Evolutionary conservation across 2,113 vertebrate species (phyloP).

Genomic region (Crotalus horridus): DNA sequence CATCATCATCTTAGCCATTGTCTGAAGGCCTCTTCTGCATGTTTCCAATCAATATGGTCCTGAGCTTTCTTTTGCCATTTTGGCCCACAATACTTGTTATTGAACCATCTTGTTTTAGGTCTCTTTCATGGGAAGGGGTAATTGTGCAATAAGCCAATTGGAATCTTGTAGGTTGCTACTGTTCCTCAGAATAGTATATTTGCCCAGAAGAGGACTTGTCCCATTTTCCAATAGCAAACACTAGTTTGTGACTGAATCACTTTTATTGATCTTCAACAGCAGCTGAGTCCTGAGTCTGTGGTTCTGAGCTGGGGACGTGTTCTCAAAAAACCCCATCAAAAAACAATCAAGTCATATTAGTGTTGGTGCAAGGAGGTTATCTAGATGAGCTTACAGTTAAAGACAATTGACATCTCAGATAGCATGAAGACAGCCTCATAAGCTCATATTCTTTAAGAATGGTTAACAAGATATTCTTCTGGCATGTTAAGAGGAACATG

Average conservation of each 20-base stretch:
- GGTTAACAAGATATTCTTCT: neutral
- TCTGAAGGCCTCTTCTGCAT: too few species aligned
- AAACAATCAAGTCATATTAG: neutral
- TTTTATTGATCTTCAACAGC: neutral
- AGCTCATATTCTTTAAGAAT: neutral
- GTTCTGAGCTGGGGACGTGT: neutral
- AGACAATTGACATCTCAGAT: neutral
- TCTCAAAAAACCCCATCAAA: neutral
- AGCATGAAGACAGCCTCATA: neutral
- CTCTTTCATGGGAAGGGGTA: neutral
- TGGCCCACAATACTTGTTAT: too few species aligned
- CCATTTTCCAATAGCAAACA: neutral
- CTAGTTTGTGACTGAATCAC: neutral
- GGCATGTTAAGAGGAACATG: neutral
- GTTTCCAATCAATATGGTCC: too few species aligned
- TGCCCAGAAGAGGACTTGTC: neutral
- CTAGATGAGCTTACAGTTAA: neutral
- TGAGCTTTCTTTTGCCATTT: too few species aligned
- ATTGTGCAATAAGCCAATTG: neutral
- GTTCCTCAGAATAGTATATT: neutral
- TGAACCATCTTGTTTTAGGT: too few species aligned
- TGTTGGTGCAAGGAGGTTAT: neutral
- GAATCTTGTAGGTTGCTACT: neutral
- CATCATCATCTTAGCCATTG: too few species aligned
- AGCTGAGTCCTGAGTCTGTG: neutral